These are phyloP conservation scores for Rhyacophila brunnea DNA, from an alignment of 1,140 invertebrate genomes.

Conservation along the genomic window DNA sequence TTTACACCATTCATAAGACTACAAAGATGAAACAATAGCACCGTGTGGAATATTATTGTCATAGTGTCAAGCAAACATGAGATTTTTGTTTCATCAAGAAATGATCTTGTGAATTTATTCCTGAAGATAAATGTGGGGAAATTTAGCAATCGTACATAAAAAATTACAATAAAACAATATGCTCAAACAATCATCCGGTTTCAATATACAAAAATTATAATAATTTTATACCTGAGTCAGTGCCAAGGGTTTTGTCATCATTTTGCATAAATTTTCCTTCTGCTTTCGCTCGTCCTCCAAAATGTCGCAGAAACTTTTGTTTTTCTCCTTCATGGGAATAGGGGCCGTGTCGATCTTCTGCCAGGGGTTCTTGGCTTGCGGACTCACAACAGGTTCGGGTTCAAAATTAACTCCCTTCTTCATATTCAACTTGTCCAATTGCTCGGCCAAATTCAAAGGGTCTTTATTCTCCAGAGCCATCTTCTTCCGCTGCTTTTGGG, in stretches of 20 bases:
- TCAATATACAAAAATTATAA: background rate
- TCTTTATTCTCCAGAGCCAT: conserved; percentile 45
- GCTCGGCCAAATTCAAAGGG: conserved; percentile 23
- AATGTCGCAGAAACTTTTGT: conserved; percentile 55
- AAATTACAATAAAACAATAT: no score
- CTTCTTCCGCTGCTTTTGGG: conserved; percentile 63
- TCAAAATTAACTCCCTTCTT: conserved; percentile 37
- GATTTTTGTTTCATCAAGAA: no score
- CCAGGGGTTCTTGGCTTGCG: conserved; percentile 44
- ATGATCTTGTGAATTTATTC: no score
- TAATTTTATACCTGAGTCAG: conserved; percentile 59
- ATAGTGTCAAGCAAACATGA: no score
- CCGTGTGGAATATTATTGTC: no score
- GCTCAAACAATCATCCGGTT: no score
- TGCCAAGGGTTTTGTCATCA: conserved; percentile 61
- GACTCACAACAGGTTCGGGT: conserved; percentile 36
- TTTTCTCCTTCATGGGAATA: conserved; percentile 40
- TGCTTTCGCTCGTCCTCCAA: conserved; percentile 61
- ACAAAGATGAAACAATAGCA: no score
- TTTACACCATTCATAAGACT: no score
- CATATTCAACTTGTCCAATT: conserved; percentile 43
- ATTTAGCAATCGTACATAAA: no score
- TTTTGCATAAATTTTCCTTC: conserved; percentile 59
- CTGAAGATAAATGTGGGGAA: no score
- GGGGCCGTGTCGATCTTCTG: conserved; percentile 44